phyloP scores from a whole-genome alignment of 2,888 invertebrate species.

The Luperina testacea region DNA sequence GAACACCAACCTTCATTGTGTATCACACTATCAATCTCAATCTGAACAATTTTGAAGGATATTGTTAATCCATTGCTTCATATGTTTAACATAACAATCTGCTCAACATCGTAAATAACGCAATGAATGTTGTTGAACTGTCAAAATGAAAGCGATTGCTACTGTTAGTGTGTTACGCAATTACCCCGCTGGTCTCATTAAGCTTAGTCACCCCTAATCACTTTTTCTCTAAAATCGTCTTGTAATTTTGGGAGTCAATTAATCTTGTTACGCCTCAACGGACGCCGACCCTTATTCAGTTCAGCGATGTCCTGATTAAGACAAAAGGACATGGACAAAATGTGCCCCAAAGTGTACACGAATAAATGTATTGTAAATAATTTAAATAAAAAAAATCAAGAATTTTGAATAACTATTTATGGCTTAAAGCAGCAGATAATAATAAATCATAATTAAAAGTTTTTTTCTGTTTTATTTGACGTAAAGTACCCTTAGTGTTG shows the following conservation, averaged over 20 bases:
- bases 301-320: conserved; percentile 40
- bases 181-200: conserved; percentile 23
- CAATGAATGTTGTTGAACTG: background rate
- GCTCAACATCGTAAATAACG: background rate
- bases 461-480: no score
- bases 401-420: no score
- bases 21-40: background rate
- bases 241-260: conserved; percentile 17
- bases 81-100: background rate
- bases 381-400: no score
- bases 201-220: conserved; percentile 2
- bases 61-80: no score
- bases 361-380: no score
- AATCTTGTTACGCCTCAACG: conserved; percentile 46
- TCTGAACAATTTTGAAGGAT: no score
- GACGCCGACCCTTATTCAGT: conserved; percentile 23
- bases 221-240: conserved; percentile 22
- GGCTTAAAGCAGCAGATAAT: no score
- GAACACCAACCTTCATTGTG: background rate
- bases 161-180: background rate
- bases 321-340: no score
- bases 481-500: no score
- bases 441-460: no score
- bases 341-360: no score
- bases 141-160: background rate